phyloP scores from a whole-genome alignment of 2,113 vertebrate species.

The Semnopithecus entellus region DNA sequence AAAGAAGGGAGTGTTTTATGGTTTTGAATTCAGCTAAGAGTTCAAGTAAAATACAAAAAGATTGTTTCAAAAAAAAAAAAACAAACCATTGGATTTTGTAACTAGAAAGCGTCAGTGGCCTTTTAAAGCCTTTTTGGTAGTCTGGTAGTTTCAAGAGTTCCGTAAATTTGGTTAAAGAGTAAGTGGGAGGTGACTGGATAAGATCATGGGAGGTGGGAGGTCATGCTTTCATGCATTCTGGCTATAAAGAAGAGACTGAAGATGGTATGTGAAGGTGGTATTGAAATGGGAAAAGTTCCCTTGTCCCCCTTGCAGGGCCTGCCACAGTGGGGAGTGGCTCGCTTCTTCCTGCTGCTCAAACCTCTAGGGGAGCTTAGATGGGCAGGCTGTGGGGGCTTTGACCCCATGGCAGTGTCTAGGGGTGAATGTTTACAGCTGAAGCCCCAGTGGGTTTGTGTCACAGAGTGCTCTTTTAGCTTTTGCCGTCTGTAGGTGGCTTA shows the following conservation, averaged over 20 bases:
- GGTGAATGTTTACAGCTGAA: too few relatives aligned
- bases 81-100: not conserved
- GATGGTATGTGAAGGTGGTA: not conserved
- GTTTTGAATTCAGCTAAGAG: not conserved
- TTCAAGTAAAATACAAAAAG: not conserved
- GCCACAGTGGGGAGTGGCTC: too few relatives aligned
- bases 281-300: too few relatives aligned
- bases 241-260: not conserved
- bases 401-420: too few relatives aligned
- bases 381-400: too few relatives aligned
- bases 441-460: too few relatives aligned
- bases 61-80: not conserved
- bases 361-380: too few relatives aligned
- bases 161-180: not conserved
- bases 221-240: not conserved
- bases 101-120: not conserved
- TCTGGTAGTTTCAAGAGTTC: not conserved
- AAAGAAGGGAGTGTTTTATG: not conserved
- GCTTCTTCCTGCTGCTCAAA: too few relatives aligned
- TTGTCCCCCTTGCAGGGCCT: too few relatives aligned
- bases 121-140: conserved; percentile 10
- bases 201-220: not conserved
- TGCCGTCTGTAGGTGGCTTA: too few relatives aligned
- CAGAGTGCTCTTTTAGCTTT: too few relatives aligned
- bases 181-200: not conserved